Conservation (phyloP, 2,797 vertebrate species). For the Botia kubotai region DNA sequence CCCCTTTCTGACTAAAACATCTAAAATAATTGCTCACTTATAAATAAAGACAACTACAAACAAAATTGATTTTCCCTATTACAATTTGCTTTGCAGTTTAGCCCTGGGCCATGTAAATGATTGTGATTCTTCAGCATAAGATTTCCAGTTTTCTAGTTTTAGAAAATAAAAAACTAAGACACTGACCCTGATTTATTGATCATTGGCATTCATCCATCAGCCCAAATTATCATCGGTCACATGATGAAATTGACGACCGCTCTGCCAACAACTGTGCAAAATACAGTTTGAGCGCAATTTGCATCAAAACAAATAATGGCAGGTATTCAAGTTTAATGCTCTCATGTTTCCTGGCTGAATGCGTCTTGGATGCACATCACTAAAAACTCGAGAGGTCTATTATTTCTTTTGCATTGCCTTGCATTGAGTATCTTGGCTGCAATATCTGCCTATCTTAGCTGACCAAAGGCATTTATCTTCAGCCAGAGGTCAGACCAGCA, state of each 20-base stretch:
- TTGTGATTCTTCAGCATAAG: slow-evolving; percentile 74
- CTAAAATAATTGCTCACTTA: slow-evolving; percentile 61
- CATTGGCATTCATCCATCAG: slow-evolving; percentile 54
- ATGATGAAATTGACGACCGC: slow-evolving; percentile 28
- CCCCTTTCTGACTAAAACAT: slow-evolving; percentile 57
- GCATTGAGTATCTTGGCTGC: slow-evolving; percentile 80
- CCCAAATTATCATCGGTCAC: slow-evolving; percentile 55
- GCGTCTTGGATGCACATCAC: slow-evolving; percentile 75
- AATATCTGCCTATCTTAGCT: slow-evolving; percentile 86
- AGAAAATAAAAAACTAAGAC: slow-evolving; percentile 45
- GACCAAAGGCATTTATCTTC: slow-evolving; percentile 82
- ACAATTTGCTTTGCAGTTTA: slow-evolving; percentile 54
- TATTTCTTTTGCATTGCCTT: slow-evolving; percentile 91
- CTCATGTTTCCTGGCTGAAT: slow-evolving; percentile 60
- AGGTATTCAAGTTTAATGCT: slow-evolving; percentile 73
- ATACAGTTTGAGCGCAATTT: slow-evolving; percentile 27
- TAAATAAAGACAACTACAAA: slow-evolving; percentile 68
- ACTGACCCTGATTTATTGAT: slow-evolving; percentile 59
- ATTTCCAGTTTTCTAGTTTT: slow-evolving; percentile 58
- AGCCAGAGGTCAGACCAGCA: slow-evolving; percentile 13
- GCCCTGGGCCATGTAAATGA: slow-evolving; percentile 68
- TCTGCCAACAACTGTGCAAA: slow-evolving; percentile 29
- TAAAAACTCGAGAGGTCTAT: slow-evolving; percentile 73
- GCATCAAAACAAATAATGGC: slow-evolving; percentile 59
- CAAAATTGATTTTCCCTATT: slow-evolving; percentile 65